phyloP scores from a whole-genome alignment of 1,140 invertebrate genomes.

The Ylistrum balloti region DNA sequence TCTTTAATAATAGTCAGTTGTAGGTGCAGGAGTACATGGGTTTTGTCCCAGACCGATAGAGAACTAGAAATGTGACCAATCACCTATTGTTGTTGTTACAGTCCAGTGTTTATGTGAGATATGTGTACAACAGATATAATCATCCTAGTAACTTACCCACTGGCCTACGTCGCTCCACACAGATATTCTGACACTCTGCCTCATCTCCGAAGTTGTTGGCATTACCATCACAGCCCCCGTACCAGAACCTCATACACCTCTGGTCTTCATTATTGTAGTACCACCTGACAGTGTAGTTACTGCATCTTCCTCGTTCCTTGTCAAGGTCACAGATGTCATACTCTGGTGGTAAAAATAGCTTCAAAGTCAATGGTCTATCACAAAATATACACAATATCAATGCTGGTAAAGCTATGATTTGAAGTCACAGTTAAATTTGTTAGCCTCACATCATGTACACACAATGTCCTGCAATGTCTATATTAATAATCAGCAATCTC shows the following conservation, averaged over 20 bases:
- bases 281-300: slow-evolving; percentile 89
- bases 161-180: slow-evolving; percentile 39
- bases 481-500: no score
- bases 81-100: no score
- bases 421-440: no score
- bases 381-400: neutral
- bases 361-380: neutral
- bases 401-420: no score
- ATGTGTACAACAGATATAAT: no score
- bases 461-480: no score
- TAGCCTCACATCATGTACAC: no score
- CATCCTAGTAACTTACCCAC: neutral
- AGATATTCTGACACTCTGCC: slow-evolving; percentile 88
- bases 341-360: neutral
- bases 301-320: slow-evolving; percentile 91
- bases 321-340: slow-evolving; percentile 87
- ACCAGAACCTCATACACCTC: slow-evolving; percentile 97
- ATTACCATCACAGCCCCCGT: slow-evolving; percentile 94
- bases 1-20: no score
- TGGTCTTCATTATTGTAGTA: slow-evolving; percentile 89
- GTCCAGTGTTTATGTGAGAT: no score
- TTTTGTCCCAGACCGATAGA: no score
- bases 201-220: slow-evolving; percentile 89
- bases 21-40: no score
- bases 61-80: no score